Conservation (phyloP, 2,888 invertebrate species). For the Epirrhoe tristata region DNA sequence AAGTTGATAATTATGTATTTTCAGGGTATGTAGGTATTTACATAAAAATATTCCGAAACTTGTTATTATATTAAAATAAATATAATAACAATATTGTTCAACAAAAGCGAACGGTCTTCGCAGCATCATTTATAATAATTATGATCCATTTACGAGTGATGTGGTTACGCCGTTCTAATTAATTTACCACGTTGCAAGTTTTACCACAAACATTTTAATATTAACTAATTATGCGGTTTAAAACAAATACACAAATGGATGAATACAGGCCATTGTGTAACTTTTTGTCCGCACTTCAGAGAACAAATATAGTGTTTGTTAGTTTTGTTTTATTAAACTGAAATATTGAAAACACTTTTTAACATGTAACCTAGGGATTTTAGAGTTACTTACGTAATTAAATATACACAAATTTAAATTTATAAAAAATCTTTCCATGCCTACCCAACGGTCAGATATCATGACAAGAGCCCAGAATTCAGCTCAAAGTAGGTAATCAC, state of each 20-base stretch:
- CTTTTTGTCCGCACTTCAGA: constrained; percentile 1
- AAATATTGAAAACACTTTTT: not conserved
- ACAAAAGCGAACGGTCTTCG: constrained; percentile 2
- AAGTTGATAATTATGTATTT: too few relatives aligned
- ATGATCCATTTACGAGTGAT: constrained; percentile 9
- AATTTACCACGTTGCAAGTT: constrained; percentile 35
- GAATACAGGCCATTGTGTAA: constrained; percentile 7
- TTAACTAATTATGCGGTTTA: constrained; percentile 31
- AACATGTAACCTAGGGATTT: not conserved
- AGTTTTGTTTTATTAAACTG: not conserved
- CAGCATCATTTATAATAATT: constrained; percentile 21
- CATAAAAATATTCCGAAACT: too few relatives aligned
- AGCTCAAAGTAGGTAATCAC: constrained; percentile 40
- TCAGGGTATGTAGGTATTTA: too few relatives aligned
- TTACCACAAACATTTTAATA: constrained; percentile 28
- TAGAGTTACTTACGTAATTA: not conserved
- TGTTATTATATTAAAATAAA: too few relatives aligned
- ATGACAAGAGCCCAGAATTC: constrained; percentile 39
- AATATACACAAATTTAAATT: constrained; percentile 7
- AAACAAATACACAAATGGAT: constrained; percentile 9
- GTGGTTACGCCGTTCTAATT: constrained; percentile 23
- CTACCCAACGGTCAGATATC: constrained; percentile 38
- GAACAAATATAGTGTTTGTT: not conserved
- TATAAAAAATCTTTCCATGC: constrained; percentile 36
- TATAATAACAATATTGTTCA: not conserved